Conservation (phyloP, 2,113 vertebrate genomes). For the Ivindomyrus marchei region DNA sequence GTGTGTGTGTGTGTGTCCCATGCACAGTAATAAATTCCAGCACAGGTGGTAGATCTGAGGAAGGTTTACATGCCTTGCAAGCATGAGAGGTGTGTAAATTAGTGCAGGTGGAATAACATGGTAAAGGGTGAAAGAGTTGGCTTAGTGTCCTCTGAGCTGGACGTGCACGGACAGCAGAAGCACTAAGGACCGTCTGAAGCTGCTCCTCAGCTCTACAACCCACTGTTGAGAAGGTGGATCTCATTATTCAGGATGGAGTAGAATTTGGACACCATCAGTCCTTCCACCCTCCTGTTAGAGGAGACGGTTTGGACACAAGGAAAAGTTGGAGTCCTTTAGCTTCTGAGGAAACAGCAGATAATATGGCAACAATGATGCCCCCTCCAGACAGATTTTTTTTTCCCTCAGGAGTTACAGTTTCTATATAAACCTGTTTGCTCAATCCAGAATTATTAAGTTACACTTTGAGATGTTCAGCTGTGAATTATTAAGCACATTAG, state of each 20-base stretch:
- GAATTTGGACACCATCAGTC: not conserved
- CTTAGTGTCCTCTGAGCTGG: not conserved
- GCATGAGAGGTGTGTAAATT: not conserved
- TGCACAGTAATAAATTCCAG: not conserved
- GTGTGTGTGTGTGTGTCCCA: not conserved
- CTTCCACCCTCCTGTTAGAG: not conserved
- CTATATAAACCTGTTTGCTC: not conserved
- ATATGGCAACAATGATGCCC: not conserved
- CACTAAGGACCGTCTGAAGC: not conserved
- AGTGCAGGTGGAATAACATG: not conserved
- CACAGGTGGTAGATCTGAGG: too few relatives aligned
- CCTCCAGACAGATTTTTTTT: not conserved
- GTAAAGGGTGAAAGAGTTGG: not conserved
- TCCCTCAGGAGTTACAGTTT: not conserved
- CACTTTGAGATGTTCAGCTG: not conserved
- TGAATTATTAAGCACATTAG: not conserved
- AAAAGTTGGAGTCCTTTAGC: not conserved
- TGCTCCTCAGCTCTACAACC: not conserved
- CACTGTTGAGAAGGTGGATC: too few relatives aligned
- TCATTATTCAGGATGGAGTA: not conserved
- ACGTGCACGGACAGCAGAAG: not conserved
- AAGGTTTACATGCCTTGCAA: not conserved
- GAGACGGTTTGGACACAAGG: not conserved
- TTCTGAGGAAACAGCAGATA: not conserved
- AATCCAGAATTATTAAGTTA: not conserved